Evolutionary conservation across 1,140 invertebrate genomes (phyloP), one percentile per base, ranked within the genome.

Genomic region (Bombus balteatus): DNA sequence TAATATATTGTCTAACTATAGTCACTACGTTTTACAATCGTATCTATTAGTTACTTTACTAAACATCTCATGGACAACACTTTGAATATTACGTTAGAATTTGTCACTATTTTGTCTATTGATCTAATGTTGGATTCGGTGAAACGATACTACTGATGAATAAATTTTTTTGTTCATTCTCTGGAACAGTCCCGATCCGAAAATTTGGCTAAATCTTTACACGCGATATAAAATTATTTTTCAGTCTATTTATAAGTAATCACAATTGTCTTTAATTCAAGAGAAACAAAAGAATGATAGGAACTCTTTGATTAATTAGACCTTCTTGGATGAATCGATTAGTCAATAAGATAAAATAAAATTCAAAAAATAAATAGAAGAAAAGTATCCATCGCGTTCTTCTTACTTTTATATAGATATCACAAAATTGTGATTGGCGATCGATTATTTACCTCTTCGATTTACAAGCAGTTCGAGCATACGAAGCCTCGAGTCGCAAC

Each of bases 111-210:
- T 47, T 39, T 6, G 28, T 37, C 34, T 77, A 77, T 32, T 47
- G 39, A 83, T 66, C 72, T 83, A 83, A 39, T 15, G 12, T 12
- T 43, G 22, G 13, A 22, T 75, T 41, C 74, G 66, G 22, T 32
- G 43, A 6, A 47, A 59, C 13, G 57, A 76, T 43, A 37, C 62
- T 77, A 83, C 13, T 34, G 43, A 77, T n/a, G 74, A 43, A 32
- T n/a, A 43, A 70, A 70, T 15, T 2, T 15, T 2, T 57, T 37
- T 10, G 18, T 66, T 32, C 12, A 72, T n/a, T 47, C 4, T 68
- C 32, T 28, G n/a, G 2, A 41, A 34, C 22, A 47, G 6, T 47
- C 5, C 39, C 59, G 39, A 62, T 4, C 15, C n/a, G 9, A 39
- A 66, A 47, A n/a, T 43, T 25, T 18, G 1, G 6, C 10, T 22